Evolutionary conservation across 2,888 invertebrate species (phyloP), one percentile per base, ranked within the genome.

Genomic region (Smittia sp.): DNA sequence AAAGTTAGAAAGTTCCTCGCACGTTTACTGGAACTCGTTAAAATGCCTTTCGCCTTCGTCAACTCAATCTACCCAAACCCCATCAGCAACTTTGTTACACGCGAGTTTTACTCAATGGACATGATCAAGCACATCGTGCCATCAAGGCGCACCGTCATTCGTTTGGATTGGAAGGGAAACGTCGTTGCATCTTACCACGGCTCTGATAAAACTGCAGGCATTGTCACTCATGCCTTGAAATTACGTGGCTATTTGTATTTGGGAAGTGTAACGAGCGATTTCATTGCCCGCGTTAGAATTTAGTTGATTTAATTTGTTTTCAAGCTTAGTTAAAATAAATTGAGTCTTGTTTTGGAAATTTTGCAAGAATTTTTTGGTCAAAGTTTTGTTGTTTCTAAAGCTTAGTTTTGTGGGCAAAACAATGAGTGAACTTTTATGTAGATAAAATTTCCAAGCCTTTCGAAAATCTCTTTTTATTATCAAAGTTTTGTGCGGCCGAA

Each of bases 121-220:
- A 84, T 83, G 24, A 1, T 83, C 0, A 76, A 80, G 1, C 76
- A 79, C 0, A 67, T 86, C 0, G 9, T 79, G 0, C 84, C 86
- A 2, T 80, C 82, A 38, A 81, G 85, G 67, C 79, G 85, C 1
- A 88, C 88, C 0, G 80, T 91, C 62, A 76, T 91, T 54, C 88
- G 90, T 78, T 77, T 92, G 0, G 88, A 91, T 78, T 88, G 87
- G 84, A 85, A 85, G 76, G 94, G 93, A 20, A 87, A 90, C 75
- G 86, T 94, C 75, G 79, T 91, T 1, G 89, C 89, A 32, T 86
- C 87, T 2, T 85, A 90, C 75, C 89, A 89, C 78, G 86, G 87
- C 54, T 85, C 84, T 0, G 88, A 90, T 78, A 83, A 83, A 41
- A 84, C 85, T 24, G 77, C 89, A 1, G 74, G 76, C 0, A 79